Percentiles rank a stretch among this genome's conserved stretches.
Conservation (phyloP, 2,113 vertebrate species). For the Myotis davidii region DNA sequence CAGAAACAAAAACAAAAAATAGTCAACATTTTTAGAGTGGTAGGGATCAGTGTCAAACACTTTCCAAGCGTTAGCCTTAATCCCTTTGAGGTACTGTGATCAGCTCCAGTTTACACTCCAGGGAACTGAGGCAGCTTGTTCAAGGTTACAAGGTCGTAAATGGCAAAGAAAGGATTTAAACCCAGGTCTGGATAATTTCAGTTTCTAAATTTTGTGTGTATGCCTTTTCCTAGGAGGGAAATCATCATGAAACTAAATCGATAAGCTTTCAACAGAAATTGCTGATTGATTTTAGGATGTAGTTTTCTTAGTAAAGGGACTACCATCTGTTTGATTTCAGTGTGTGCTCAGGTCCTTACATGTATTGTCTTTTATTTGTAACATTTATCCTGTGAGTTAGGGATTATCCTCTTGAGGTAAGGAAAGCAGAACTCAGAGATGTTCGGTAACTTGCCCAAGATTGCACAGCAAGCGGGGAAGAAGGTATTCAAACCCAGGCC, state of each 20-base stretch:
- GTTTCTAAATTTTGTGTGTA: not conserved
- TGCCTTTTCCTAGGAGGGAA: not conserved
- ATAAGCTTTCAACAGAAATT: slow-evolving; percentile 27
- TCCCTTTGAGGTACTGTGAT: not conserved
- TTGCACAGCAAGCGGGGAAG: not conserved
- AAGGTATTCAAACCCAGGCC: not conserved
- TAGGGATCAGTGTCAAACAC: not conserved
- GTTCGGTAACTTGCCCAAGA: not conserved
- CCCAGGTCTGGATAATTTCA: not conserved
- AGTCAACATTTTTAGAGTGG: not conserved
- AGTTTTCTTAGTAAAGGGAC: not conserved
- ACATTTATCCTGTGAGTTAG: not conserved
- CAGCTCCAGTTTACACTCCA: not conserved
- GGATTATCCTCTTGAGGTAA: not conserved
- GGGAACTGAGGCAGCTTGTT: not conserved
- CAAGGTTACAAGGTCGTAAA: not conserved
- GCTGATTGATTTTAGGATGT: slow-evolving; percentile 2
- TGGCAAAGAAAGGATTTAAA: not conserved
- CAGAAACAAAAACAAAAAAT: not conserved
- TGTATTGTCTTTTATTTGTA: not conserved
- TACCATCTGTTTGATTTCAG: not conserved
- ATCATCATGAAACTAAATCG: not conserved
- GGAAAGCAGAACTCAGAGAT: not conserved
- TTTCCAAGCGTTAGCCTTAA: slow-evolving; percentile 38
- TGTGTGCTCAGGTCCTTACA: not conserved